Conservation (phyloP, 2,113 vertebrate genomes). For the Uria aalge region DNA sequence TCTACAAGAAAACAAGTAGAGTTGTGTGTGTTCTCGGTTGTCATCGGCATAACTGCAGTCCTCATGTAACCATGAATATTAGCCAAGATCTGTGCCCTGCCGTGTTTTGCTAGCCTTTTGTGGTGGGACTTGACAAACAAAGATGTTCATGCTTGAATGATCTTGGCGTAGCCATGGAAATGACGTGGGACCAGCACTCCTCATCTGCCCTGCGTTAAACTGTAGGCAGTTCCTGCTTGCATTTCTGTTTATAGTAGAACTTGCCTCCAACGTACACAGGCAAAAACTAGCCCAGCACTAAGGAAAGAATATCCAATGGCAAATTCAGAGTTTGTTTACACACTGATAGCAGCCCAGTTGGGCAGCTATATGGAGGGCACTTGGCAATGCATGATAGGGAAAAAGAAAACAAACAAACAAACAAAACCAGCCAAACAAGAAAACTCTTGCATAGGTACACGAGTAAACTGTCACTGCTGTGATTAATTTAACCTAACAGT, state of each 20-base stretch:
- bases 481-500: neutral
- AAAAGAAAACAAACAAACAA: neutral
- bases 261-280: neutral
- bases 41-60: neutral
- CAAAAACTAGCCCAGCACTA: neutral
- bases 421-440: neutral
- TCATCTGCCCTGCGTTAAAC: neutral
- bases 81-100: neutral
- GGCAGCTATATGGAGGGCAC: neutral
- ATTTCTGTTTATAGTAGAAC: neutral
- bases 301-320: neutral
- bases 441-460: neutral
- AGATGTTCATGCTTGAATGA: neutral
- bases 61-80: fast-evolving
- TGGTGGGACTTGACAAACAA: neutral
- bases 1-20: neutral
- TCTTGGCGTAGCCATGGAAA: neutral
- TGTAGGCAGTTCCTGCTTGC: neutral
- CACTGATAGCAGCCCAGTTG: neutral
- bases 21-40: neutral
- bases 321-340: neutral
- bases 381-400: neutral
- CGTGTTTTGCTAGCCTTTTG: neutral
- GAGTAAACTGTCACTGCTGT: neutral
- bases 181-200: neutral